These are phyloP conservation scores for Pelochelys cantorii DNA, from an alignment of 2,797 vertebrate genomes.

Conservation along the genomic window DNA sequence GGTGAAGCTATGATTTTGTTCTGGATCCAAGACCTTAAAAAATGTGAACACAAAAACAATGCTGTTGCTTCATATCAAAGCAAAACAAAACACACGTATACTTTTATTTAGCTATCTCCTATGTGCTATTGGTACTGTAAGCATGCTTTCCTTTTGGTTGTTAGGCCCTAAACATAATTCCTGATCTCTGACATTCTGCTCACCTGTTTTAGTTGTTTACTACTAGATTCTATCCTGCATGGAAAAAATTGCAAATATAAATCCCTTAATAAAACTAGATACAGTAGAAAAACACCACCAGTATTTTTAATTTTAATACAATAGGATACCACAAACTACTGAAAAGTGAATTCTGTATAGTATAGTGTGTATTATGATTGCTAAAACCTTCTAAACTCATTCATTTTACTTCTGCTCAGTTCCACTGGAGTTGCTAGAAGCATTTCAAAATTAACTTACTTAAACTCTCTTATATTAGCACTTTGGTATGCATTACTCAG, in stretches of 20 bases:
- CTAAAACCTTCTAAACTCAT: neutral
- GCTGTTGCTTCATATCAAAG: neutral
- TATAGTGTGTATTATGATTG: neutral
- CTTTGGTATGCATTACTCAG: neutral
- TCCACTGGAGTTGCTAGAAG: neutral
- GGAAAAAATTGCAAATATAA: neutral
- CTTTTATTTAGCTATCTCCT: neutral
- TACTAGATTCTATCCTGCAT: neutral
- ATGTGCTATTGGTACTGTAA: neutral
- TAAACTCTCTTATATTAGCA: neutral
- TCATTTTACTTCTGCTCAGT: neutral
- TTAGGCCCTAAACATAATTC: neutral
- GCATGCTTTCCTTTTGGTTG: neutral
- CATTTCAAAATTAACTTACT: neutral
- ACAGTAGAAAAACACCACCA: neutral
- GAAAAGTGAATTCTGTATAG: neutral
- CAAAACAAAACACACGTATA: neutral
- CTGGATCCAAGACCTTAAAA: constrained; percentile 93
- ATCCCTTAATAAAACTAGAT: neutral
- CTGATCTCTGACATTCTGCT: neutral
- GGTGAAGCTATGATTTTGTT: constrained; percentile 98
- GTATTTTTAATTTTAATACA: neutral
- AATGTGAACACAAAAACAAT: neutral
- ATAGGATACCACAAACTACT: neutral
- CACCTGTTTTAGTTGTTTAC: neutral